phyloP scores from a whole-genome alignment of 2,797 vertebrate genomes.

The Pipistrellus kuhlii region DNA sequence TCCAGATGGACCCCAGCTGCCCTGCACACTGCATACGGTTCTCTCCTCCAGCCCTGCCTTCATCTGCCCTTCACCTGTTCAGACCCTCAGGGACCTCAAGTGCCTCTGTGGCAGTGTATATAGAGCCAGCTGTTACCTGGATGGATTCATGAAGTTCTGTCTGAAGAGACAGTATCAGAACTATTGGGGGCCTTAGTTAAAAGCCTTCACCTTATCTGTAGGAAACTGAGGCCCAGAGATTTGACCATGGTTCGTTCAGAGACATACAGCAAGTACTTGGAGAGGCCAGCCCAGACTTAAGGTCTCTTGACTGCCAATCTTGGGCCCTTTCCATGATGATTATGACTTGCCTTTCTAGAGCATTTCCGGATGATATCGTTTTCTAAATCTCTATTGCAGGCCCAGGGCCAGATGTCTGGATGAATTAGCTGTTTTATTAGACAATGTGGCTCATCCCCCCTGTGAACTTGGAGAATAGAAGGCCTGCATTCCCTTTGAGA shows the following conservation, averaged over 20 bases:
- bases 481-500: background rate
- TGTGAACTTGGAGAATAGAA: background rate
- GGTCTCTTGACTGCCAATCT: background rate
- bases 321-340: background rate
- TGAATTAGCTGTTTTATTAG: background rate
- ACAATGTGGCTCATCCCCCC: background rate
- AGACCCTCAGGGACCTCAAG: background rate
- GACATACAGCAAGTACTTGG: background rate
- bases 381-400: background rate
- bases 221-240: background rate
- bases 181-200: background rate
- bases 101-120: background rate
- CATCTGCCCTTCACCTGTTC: background rate
- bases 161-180: background rate
- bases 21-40: background rate
- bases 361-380: background rate
- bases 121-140: background rate
- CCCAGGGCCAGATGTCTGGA: background rate
- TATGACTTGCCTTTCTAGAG: slow-evolving; percentile 15
- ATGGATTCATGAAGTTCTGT: background rate
- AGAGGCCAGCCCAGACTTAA: background rate
- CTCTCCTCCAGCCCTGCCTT: background rate
- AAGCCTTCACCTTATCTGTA: background rate
- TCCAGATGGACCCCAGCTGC: background rate
- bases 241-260: background rate